phyloP scores from a whole-genome alignment of 2,113 vertebrate genomes.

The Eulemur rufifrons region DNA sequence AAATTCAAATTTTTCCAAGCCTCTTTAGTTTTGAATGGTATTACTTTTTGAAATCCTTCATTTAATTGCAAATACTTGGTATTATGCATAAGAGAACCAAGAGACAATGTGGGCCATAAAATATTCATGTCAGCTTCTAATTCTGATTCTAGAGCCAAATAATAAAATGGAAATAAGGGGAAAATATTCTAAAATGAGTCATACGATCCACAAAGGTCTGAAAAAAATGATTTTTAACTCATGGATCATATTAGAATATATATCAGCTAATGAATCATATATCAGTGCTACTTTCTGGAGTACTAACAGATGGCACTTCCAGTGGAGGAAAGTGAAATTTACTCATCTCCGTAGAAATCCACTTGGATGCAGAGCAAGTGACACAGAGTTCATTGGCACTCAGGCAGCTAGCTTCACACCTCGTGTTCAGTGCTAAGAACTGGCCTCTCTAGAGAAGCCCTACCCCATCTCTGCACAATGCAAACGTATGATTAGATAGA shows the following conservation, averaged over 20 bases:
- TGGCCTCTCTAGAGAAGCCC: not conserved
- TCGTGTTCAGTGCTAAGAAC: not conserved
- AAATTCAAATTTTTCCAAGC: not conserved
- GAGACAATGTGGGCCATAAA: constrained; percentile 54
- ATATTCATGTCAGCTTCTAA: constrained; percentile 63
- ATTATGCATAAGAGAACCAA: constrained; percentile 31
- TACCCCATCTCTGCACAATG: not conserved
- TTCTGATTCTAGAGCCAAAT: constrained; percentile 61
- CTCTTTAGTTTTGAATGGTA: not conserved
- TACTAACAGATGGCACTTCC: constrained; percentile 55
- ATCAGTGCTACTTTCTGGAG: constrained; percentile 57
- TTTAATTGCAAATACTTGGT: constrained; percentile 58
- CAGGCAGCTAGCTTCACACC: not conserved
- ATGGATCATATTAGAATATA: constrained; percentile 56
- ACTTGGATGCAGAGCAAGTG: not conserved
- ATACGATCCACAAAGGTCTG: constrained; percentile 60
- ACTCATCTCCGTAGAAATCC: constrained; percentile 16
- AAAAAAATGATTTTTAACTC: constrained; percentile 58
- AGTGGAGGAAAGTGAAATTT: constrained; percentile 25
- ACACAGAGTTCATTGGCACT: not conserved
- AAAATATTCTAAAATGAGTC: constrained; percentile 66
- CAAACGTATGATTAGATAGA: not conserved
- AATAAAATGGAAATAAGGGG: constrained; percentile 65
- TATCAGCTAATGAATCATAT: constrained; percentile 73
- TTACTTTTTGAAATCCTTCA: constrained; percentile 46